These are phyloP conservation scores for Fukomys damarensis DNA, from an alignment of 2,113 vertebrate species.

Conservation along the genomic window DNA sequence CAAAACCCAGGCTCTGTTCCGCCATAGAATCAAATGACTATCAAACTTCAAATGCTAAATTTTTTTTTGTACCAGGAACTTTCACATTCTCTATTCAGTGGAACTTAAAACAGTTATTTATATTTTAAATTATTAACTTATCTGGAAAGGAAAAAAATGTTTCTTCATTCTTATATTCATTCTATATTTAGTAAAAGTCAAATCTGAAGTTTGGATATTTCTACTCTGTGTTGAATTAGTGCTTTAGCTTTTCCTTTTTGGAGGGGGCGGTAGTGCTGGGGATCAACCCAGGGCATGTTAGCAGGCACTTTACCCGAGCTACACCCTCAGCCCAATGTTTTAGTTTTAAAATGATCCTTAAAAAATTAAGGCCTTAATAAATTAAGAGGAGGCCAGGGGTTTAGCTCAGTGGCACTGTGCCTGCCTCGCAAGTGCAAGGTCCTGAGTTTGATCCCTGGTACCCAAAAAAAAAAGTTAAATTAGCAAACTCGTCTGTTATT, in stretches of 20 bases:
- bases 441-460: too few relatives aligned
- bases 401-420: too few relatives aligned
- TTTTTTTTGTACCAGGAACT: slow-evolving; percentile 66
- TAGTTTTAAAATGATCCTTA: slow-evolving; percentile 60
- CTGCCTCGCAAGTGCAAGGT: too few relatives aligned
- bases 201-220: slow-evolving; percentile 60
- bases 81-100: slow-evolving; percentile 77
- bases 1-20: slow-evolving; percentile 89
- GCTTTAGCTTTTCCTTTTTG: neutral
- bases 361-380: neutral
- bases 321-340: neutral
- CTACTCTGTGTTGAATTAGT: slow-evolving; percentile 52
- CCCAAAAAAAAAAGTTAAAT: too few relatives aligned
- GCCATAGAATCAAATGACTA: slow-evolving; percentile 84
- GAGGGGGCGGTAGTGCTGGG: neutral
- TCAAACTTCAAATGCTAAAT: slow-evolving; percentile 59
- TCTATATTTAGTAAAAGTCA: slow-evolving; percentile 71
- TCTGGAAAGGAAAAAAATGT: slow-evolving; percentile 69
- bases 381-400: slow-evolving; percentile 35
- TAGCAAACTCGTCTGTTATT: slow-evolving; percentile 20
- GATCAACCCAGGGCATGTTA: neutral
- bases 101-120: slow-evolving; percentile 79
- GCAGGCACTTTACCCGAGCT: neutral
- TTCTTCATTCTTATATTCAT: slow-evolving; percentile 72
- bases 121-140: slow-evolving; percentile 81